A percentile compares a stretch with the other conserved stretches of the same genome.
Evolutionary conservation across 2,113 vertebrate genomes (phyloP).

Genomic region (Bungarus multicinctus): DNA sequence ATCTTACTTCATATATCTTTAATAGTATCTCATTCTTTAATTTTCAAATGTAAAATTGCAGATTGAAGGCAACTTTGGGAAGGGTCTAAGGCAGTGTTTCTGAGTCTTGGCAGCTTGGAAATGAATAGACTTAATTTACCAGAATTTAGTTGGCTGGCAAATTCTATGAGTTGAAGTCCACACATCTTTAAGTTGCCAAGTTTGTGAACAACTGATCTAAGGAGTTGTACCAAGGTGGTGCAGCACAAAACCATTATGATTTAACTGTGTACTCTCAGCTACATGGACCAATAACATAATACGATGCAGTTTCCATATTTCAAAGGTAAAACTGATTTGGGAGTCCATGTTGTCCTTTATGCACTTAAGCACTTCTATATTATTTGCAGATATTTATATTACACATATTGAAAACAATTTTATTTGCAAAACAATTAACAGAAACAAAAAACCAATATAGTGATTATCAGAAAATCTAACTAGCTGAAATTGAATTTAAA

Average conservation of each 20-base stretch:
- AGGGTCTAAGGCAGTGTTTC: not conserved
- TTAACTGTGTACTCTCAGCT: not conserved
- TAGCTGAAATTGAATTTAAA: not conserved
- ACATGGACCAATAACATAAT: not conserved
- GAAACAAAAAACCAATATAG: not conserved
- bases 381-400: not conserved
- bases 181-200: not conserved
- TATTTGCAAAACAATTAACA: not conserved
- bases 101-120: not conserved
- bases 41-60: not conserved
- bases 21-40: not conserved
- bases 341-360: not conserved
- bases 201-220: not conserved
- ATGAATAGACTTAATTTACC: not conserved
- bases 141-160: not conserved
- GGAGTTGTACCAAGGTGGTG: not conserved
- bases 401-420: not conserved
- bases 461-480: not conserved
- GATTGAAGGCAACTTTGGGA: not conserved
- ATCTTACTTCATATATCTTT: not conserved
- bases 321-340: not conserved
- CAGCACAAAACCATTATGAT: not conserved
- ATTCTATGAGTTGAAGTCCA: not conserved
- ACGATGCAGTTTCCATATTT: not conserved
- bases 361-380: not conserved